Evolutionary conservation across 1,140 invertebrate species (phyloP).

Genomic region (Lutraria rhynchaena): DNA sequence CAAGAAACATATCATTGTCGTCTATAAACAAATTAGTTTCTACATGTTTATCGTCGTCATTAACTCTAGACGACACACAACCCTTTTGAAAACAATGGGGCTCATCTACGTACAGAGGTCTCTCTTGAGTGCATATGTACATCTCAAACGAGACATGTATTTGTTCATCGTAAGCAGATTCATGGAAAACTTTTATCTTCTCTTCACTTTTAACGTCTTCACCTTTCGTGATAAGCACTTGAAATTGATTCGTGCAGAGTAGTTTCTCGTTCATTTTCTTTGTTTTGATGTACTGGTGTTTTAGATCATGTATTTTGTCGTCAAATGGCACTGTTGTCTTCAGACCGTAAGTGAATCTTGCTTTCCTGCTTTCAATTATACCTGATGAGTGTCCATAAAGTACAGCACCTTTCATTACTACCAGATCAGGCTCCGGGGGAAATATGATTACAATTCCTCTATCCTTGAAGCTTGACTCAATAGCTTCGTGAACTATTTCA

Average conservation of each 20-base stretch:
- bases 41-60: not conserved
- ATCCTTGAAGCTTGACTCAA: not conserved
- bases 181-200: not conserved
- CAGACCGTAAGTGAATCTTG: conserved; percentile 13
- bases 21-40: not conserved
- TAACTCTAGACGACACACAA: not conserved
- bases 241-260: not conserved
- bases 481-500: conserved; percentile 6
- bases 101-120: conserved; percentile 2
- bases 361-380: conserved; percentile 6
- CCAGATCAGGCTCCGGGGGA: conserved; percentile 1
- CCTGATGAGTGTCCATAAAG: conserved; percentile 11
- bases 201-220: not conserved
- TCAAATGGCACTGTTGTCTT: not conserved
- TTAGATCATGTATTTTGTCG: not conserved
- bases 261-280: not conserved
- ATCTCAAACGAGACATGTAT: not conserved
- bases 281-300: not conserved
- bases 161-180: not conserved
- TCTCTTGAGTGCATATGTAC: not conserved
- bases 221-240: not conserved
- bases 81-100: not conserved
- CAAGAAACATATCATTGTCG: not conserved
- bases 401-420: conserved; percentile 9
- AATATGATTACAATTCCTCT: not conserved